phyloP scores from a whole-genome alignment of 2,113 vertebrate genomes.

The Nycticorax nycticorax region DNA sequence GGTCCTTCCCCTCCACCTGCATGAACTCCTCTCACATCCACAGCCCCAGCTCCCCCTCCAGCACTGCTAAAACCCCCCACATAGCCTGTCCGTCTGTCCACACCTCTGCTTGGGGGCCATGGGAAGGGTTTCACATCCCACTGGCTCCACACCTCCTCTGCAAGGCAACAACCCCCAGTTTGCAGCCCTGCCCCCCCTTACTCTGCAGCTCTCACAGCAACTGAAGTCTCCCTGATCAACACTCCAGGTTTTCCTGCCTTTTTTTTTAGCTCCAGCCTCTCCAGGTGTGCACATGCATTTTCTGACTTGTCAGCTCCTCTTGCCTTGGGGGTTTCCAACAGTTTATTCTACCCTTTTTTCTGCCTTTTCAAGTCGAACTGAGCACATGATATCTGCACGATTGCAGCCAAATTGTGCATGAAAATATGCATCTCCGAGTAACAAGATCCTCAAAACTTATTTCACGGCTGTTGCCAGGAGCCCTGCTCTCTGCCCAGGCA shows the following conservation, averaged over 20 bases:
- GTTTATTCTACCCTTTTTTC: not conserved
- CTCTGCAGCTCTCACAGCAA: not conserved
- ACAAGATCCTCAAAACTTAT: not conserved
- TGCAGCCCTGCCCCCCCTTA: not conserved
- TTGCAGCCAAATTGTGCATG: not conserved
- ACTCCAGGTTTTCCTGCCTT: not conserved
- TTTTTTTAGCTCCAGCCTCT: not conserved
- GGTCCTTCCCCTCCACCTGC: not conserved
- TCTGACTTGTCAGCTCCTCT: not conserved
- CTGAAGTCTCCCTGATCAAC: not conserved
- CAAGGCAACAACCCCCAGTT: rapidly evolving
- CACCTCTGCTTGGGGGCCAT: not conserved
- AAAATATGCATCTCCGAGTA: not conserved
- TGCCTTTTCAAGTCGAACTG: not conserved
- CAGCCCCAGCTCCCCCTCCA: not conserved
- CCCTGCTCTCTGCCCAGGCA: not conserved
- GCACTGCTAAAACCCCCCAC: rapidly evolving
- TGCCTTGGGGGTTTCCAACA: not conserved
- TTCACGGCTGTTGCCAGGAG: not conserved
- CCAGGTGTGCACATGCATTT: not conserved
- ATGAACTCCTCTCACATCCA: not conserved
- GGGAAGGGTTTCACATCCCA: not conserved
- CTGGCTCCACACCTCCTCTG: not conserved
- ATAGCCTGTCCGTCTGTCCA: rapidly evolving
- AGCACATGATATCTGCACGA: not conserved